Evolutionary conservation across 2,113 vertebrate species (phyloP).

Genomic region (Nannospalax galili): DNA sequence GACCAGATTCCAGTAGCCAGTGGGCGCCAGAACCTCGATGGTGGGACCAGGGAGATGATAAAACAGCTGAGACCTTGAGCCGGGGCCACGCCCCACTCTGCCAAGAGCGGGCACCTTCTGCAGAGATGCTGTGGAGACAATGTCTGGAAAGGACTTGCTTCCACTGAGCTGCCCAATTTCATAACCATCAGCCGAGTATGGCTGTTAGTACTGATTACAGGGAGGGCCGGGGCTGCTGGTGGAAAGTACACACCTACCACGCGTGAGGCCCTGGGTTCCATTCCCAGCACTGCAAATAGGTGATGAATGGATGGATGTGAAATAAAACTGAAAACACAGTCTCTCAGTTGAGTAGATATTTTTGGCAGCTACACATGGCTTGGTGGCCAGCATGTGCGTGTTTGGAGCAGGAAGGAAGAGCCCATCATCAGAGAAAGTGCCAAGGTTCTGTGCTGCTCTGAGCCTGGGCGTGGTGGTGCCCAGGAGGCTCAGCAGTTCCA

Average conservation of each 20-base stretch:
- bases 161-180: fast-evolving
- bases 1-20: neutral
- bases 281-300: neutral
- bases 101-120: fast-evolving
- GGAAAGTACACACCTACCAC: too few species aligned
- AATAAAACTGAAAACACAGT: fast-evolving
- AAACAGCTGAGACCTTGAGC: neutral
- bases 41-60: fast-evolving
- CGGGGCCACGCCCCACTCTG: fast-evolving
- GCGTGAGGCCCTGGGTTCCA: neutral
- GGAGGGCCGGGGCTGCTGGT: neutral
- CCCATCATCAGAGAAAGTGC: fast-evolving
- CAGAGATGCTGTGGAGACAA: fast-evolving
- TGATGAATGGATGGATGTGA: neutral
- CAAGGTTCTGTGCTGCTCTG: fast-evolving
- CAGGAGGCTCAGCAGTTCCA: neutral
- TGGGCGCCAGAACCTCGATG: too few species aligned
- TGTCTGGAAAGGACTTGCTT: fast-evolving
- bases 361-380: fast-evolving
- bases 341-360: fast-evolving
- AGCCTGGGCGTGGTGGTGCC: neutral
- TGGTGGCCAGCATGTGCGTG: neutral
- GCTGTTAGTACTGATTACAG: too few species aligned
- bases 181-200: fast-evolving
- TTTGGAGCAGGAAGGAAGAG: fast-evolving